These are phyloP conservation scores for Aegotheles bennettii DNA, from an alignment of 2,113 vertebrate species.

Conservation along the genomic window DNA sequence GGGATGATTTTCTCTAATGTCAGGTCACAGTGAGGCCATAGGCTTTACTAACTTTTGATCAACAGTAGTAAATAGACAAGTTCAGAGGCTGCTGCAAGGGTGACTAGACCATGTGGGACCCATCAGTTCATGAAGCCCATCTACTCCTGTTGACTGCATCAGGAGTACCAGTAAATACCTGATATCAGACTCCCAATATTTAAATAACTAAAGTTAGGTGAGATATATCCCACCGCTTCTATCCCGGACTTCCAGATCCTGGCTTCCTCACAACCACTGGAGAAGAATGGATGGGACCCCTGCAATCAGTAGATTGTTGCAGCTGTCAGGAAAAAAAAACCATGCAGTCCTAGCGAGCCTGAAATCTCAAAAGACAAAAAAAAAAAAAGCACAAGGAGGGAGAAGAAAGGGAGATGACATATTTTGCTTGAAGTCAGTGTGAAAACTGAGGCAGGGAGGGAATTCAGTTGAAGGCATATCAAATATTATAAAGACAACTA, in stretches of 20 bases:
- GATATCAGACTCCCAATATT: background rate
- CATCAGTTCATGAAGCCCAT: background rate
- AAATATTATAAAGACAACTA: background rate
- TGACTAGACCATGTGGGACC: background rate
- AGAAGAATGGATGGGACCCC: background rate
- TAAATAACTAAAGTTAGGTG: background rate
- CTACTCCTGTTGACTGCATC: background rate
- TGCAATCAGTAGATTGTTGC: background rate
- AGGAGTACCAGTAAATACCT: background rate
- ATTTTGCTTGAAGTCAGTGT: background rate
- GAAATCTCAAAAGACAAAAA: background rate
- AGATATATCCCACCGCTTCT: background rate
- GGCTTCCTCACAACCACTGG: background rate
- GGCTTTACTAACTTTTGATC: background rate
- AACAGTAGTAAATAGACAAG: background rate
- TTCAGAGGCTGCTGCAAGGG: background rate
- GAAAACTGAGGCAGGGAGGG: background rate
- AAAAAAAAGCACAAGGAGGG: background rate
- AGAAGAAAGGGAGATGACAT: background rate
- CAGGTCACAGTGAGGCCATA: background rate
- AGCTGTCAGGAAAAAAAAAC: too few relatives aligned
- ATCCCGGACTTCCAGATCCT: background rate
- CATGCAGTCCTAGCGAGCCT: accelerated
- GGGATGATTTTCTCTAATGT: background rate
- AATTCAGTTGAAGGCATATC: background rate